These are phyloP conservation scores for Zonotrichia leucophrys DNA, from an alignment of 2,113 vertebrate species.

Conservation along the genomic window DNA sequence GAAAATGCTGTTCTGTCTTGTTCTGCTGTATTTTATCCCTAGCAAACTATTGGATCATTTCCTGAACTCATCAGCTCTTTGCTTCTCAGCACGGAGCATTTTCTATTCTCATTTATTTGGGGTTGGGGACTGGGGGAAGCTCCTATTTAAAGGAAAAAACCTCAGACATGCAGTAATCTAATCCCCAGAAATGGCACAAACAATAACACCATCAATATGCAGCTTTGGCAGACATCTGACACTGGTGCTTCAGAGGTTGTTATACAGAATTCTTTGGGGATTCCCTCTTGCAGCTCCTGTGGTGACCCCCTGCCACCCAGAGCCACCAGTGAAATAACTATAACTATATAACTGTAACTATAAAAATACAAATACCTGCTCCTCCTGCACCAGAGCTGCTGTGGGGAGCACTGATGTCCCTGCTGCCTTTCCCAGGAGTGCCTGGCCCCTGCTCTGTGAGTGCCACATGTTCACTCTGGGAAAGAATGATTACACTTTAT, in stretches of 20 bases:
- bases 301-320: background rate
- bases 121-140: background rate
- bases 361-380: background rate
- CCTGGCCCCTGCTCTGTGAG: background rate
- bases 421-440: background rate
- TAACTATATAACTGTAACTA: too few species aligned
- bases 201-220: background rate
- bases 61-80: background rate
- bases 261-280: accelerated
- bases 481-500: background rate
- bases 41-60: background rate
- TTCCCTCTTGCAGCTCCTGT: background rate
- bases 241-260: background rate
- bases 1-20: background rate
- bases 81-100: background rate
- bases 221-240: background rate
- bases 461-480: background rate
- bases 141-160: background rate
- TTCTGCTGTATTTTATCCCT: background rate
- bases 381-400: background rate
- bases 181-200: background rate
- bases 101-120: background rate
- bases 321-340: background rate
- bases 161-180: background rate
- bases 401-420: background rate